Conservation (phyloP, 2,888 invertebrate genomes). For the Podotricha telesiphe region DNA sequence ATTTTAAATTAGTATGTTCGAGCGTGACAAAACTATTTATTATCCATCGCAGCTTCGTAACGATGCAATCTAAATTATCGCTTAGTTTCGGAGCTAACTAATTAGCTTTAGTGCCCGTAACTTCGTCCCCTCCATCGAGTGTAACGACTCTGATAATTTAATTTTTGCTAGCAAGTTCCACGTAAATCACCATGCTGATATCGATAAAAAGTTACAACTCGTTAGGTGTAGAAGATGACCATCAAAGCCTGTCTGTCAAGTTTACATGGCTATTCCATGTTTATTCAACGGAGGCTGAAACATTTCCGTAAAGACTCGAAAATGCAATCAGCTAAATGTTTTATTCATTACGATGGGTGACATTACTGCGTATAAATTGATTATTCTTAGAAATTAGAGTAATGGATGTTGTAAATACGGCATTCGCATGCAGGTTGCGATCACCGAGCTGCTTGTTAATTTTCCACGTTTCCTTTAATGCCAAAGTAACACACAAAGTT, state of each 20-base stretch:
- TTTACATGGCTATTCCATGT: conserved; percentile 11
- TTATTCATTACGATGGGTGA: conserved; percentile 59
- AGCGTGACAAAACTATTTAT: conserved; percentile 45
- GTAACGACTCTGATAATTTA: conserved; percentile 66
- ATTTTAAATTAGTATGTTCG: conserved; percentile 22
- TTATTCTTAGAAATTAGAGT: conserved; percentile 51
- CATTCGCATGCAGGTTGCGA: conserved; percentile 73
- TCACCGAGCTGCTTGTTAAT: conserved; percentile 67
- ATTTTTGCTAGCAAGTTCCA: conserved; percentile 58
- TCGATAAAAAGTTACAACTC: conserved; percentile 58
- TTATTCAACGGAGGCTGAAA: conserved; percentile 8
- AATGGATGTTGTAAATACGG: conserved; percentile 56
- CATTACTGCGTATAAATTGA: conserved; percentile 58
- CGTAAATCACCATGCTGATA: conserved; percentile 46
- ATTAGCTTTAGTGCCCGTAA: conserved; percentile 70
- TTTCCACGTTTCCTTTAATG: conserved; percentile 72
- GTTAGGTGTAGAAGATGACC: conserved; percentile 51
- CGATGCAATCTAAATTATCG: conserved; percentile 66
- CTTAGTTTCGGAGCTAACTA: conserved; percentile 70
- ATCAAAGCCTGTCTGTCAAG: not conserved
- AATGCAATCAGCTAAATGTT: conserved; percentile 27
- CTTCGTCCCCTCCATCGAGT: conserved; percentile 51
- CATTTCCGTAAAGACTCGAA: conserved; percentile 18
- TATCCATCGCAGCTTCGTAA: conserved; percentile 47
- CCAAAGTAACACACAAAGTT: conserved; percentile 76